Evolutionary conservation across 2,797 vertebrate genomes (phyloP).

Genomic region (Malacoctenus gilli): DNA sequence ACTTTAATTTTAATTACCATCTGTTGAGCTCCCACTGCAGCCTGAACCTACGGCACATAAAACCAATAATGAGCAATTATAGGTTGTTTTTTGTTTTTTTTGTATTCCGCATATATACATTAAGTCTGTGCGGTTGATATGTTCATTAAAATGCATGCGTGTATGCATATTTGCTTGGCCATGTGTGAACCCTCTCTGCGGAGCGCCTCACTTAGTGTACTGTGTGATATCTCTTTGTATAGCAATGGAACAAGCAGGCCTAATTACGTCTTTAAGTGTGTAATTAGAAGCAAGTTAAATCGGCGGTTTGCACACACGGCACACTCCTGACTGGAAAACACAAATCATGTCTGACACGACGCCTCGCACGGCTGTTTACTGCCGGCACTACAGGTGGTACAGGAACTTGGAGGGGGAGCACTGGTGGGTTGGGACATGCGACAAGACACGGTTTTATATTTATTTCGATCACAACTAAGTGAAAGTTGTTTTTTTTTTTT

Average conservation of each 20-base stretch:
- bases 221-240: constrained; percentile 65
- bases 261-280: constrained; percentile 78
- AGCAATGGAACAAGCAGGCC: constrained; percentile 67
- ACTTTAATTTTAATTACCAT: too few relatives aligned
- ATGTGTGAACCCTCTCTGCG: constrained; percentile 43
- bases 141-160: constrained; percentile 46
- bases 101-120: constrained; percentile 31
- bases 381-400: constrained; percentile 19
- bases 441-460: too few relatives aligned
- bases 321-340: constrained; percentile 67
- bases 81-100: constrained; percentile 13
- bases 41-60: background rate
- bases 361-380: constrained; percentile 42
- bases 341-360: constrained; percentile 67
- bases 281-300: constrained; percentile 77
- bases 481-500: too few relatives aligned
- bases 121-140: constrained; percentile 41
- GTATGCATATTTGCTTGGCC: constrained; percentile 24
- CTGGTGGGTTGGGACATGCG: too few relatives aligned
- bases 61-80: constrained; percentile 15
- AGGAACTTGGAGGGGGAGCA: background rate
- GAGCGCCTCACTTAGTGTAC: constrained; percentile 35
- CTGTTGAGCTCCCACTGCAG: background rate
- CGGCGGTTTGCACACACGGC: constrained; percentile 71
- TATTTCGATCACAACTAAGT: too few relatives aligned